Evolutionary conservation across 2,797 vertebrate genomes (phyloP).

Genomic region (Cichlasoma orientale): DNA sequence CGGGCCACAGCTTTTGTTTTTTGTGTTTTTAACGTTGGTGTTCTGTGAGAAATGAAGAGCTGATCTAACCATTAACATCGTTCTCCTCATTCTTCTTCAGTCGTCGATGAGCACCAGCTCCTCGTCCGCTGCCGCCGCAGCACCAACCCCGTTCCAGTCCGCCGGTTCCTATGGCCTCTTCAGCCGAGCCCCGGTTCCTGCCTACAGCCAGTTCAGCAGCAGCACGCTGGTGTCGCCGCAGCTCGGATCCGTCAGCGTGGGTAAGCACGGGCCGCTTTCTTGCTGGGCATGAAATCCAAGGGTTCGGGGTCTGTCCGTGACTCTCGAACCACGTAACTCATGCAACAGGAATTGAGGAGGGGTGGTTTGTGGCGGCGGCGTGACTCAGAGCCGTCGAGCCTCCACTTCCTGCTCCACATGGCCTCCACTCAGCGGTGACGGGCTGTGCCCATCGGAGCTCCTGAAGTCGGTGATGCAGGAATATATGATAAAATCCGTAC

Average conservation of each 20-base stretch:
- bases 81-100: conserved; percentile 64
- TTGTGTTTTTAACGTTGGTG: background rate
- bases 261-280: conserved; percentile 72
- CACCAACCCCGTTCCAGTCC: conserved; percentile 87
- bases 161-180: conserved; percentile 92
- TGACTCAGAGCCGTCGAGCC: background rate
- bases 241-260: conserved; percentile 89
- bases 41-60: background rate
- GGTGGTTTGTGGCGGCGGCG: background rate
- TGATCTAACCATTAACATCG: background rate
- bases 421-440: background rate
- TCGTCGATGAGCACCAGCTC: conserved; percentile 90
- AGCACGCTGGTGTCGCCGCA: conserved; percentile 90
- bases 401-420: conserved; percentile 19
- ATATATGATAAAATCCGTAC: no score
- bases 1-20: no score
- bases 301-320: conserved; percentile 38
- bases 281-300: conserved; percentile 41
- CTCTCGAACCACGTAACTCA: conserved; percentile 33
- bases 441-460: no score
- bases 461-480: no score
- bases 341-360: conserved; percentile 47
- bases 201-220: conserved; percentile 91
- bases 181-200: conserved; percentile 88
- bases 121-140: conserved; percentile 30